Conservation (phyloP, 2,888 invertebrate species). For the Spodoptera picta region DNA sequence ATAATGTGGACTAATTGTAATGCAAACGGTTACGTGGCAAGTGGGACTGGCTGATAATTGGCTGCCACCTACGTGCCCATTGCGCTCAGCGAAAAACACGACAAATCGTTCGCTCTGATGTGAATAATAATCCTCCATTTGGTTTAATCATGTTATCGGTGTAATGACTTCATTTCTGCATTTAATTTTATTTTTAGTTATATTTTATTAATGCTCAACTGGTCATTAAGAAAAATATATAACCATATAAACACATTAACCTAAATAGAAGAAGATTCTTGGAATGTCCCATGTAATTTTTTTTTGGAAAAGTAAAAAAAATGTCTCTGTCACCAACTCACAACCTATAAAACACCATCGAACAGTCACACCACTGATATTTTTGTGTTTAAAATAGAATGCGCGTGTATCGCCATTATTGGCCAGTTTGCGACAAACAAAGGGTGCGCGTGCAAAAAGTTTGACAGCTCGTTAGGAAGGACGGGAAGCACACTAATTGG, state of each 20-base stretch:
- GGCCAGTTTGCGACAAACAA: slow-evolving; percentile 65
- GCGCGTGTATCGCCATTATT: slow-evolving; percentile 51
- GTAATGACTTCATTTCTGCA: slow-evolving; percentile 35
- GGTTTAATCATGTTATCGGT: slow-evolving; percentile 39
- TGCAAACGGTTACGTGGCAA: slow-evolving; percentile 61
- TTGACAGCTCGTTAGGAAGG: slow-evolving; percentile 81
- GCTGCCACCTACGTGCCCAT: slow-evolving; percentile 47
- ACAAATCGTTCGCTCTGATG: slow-evolving; percentile 42
- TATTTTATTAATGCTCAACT: neutral
- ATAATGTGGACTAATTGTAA: slow-evolving; percentile 69
- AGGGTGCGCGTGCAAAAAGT: slow-evolving; percentile 77
- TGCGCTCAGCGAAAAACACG: slow-evolving; percentile 43
- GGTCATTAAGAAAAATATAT: no score
- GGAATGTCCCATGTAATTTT: no score
- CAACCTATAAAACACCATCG: no score
- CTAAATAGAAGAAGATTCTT: no score
- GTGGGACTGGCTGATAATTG: slow-evolving; percentile 55
- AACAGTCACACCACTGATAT: neutral
- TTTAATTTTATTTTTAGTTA: slow-evolving; percentile 5
- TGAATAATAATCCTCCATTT: slow-evolving; percentile 47
- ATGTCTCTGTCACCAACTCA: no score
- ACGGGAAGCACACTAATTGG: slow-evolving; percentile 76
- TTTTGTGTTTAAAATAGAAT: slow-evolving; percentile 40
- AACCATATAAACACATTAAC: no score
- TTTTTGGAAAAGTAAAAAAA: no score